Evolutionary conservation across 1,140 invertebrate genomes (phyloP).

Genomic region (Trichoplusia ni): DNA sequence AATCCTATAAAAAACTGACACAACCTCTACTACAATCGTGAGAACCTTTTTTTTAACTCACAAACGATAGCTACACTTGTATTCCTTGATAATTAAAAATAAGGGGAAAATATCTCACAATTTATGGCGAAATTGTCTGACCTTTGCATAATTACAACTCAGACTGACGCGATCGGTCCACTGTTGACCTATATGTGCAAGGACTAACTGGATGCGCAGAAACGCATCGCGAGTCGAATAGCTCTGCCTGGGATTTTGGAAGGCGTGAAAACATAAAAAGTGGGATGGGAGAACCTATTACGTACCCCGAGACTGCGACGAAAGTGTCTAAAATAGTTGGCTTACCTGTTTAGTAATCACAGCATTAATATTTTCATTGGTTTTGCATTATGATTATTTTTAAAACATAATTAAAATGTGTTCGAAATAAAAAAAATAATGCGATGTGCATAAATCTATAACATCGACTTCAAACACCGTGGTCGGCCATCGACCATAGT

Average conservation of each 20-base stretch:
- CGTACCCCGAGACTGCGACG: constrained; percentile 52
- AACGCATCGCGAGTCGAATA: constrained; percentile 57
- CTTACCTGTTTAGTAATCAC: constrained; percentile 54
- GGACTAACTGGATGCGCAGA: constrained; percentile 62
- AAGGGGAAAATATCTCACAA: constrained; percentile 50
- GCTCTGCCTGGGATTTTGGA: constrained; percentile 62
- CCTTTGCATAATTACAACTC: constrained; percentile 52
- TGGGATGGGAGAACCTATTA: constrained; percentile 68
- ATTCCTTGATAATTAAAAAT: constrained; percentile 63
- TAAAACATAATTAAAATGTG: constrained; percentile 49
- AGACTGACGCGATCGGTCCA: constrained; percentile 20
- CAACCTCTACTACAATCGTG: constrained; percentile 57
- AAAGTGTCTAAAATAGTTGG: constrained; percentile 32
- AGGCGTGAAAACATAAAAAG: constrained; percentile 70
- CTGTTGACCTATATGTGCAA: constrained; percentile 54
- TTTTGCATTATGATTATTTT: constrained; percentile 50
- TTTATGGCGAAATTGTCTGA: constrained; percentile 60
- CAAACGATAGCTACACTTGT: constrained; percentile 63
- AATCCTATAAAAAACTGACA: constrained; percentile 3
- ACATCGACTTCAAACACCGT: constrained; percentile 60
- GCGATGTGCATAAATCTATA: constrained; percentile 56
- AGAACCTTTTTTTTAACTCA: constrained; percentile 65
- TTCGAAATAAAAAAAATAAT: constrained; percentile 45
- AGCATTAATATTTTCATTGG: constrained; percentile 47
- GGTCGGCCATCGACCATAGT: constrained; percentile 67